These are phyloP conservation scores for Pseudomyrmex concolor DNA, from an alignment of 1,140 invertebrate species.

Conservation along the genomic window DNA sequence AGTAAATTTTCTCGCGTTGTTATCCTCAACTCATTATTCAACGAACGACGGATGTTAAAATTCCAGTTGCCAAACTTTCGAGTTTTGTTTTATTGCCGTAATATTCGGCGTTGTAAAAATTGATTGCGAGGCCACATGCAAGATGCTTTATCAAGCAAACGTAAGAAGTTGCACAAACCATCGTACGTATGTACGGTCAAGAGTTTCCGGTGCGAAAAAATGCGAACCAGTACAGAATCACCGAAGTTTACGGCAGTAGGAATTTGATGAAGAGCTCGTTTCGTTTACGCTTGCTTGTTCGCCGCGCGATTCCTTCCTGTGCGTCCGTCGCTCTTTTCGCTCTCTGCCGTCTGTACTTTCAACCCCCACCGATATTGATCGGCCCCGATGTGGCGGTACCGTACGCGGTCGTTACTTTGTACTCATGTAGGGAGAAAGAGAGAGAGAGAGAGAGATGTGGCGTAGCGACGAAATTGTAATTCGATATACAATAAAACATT, in stretches of 20 bases:
- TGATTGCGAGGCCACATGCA: conserved; percentile 59
- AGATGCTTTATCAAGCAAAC: conserved; percentile 61
- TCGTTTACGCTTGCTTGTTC: conserved; percentile 68
- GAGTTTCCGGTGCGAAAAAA: conserved; percentile 31
- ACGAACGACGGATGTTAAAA: conserved; percentile 34
- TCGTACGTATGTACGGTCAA: conserved; percentile 23
- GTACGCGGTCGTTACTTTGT: conserved; percentile 78
- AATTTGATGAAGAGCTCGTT: conserved; percentile 53
- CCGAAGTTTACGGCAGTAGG: conserved; percentile 35
- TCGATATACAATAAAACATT: neutral
- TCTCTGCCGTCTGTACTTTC: conserved; percentile 64
- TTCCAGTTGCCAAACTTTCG: conserved; percentile 18
- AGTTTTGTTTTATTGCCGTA: conserved; percentile 44
- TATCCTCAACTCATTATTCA: conserved; percentile 42
- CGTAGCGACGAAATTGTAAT: conserved; percentile 45
- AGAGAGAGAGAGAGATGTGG: neutral
- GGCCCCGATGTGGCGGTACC: conserved; percentile 68
- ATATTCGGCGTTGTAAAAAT: conserved; percentile 45
- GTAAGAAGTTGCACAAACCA: conserved; percentile 41
- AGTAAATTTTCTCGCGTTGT: conserved; percentile 26
- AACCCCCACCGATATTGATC: conserved; percentile 81
- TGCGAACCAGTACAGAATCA: conserved; percentile 20
- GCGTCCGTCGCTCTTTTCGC: conserved; percentile 28
- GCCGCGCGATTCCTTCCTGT: conserved; percentile 31
- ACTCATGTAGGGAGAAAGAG: conserved; percentile 27